phyloP scores from a whole-genome alignment of 2,113 vertebrate genomes.

The Pseudopipra pipra region DNA sequence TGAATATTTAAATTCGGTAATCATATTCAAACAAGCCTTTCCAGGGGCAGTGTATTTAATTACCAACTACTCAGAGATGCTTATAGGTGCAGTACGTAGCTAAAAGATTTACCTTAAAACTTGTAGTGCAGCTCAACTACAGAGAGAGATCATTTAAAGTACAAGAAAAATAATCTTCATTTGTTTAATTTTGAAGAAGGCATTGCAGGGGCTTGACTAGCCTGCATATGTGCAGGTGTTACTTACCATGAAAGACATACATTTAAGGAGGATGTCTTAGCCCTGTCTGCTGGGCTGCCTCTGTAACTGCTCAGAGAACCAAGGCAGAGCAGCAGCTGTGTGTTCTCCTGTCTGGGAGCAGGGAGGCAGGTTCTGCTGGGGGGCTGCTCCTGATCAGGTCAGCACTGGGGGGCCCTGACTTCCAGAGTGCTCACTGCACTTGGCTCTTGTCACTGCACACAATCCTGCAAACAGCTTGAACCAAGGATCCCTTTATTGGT shows the following conservation, averaged over 20 bases:
- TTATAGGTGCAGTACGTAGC: not conserved
- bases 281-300: not conserved
- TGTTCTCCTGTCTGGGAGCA: not conserved
- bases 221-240: not conserved
- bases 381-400: not conserved
- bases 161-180: fast-evolving
- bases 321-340: not conserved
- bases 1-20: not conserved
- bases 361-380: not conserved
- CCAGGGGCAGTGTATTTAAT: not conserved
- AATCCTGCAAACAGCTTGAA: not conserved
- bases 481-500: fast-evolving
- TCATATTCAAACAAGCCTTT: not conserved
- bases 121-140: not conserved
- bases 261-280: not conserved
- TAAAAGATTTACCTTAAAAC: not conserved
- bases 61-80: not conserved
- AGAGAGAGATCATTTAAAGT: not conserved
- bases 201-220: not conserved
- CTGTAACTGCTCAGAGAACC: not conserved
- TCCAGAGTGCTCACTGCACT: not conserved
- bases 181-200: not conserved
- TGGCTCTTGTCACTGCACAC: not conserved
- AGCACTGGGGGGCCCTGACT: not conserved
- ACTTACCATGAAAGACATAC: fast-evolving